Evolutionary conservation across 2,888 invertebrate genomes (phyloP).

Genomic region (Dysmachus trigonus): DNA sequence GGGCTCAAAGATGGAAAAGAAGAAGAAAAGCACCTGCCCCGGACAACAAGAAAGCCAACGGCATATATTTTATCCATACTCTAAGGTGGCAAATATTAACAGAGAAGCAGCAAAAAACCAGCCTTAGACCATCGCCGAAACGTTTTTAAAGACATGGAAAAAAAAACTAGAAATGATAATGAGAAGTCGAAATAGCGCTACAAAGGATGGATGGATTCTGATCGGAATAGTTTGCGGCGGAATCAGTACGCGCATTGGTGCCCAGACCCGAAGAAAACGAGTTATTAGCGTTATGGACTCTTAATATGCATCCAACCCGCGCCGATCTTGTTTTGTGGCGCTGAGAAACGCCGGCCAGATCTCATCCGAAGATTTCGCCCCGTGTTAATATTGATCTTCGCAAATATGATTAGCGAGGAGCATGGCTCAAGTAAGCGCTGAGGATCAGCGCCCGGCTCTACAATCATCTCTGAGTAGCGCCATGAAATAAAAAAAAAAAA

Average conservation of each 20-base stretch:
- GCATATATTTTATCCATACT: background rate
- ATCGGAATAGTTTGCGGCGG: background rate
- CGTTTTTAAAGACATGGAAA: background rate
- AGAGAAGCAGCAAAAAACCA: background rate
- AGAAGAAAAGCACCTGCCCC: background rate
- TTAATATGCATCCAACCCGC: background rate
- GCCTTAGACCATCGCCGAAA: background rate
- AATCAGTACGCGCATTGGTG: background rate
- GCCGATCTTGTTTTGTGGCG: background rate
- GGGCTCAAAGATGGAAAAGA: background rate
- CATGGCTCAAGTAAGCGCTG: background rate
- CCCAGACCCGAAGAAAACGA: background rate
- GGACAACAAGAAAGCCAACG: slow-evolving; percentile 17
- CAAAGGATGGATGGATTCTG: background rate
- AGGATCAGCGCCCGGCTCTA: background rate
- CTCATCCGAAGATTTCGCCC: background rate
- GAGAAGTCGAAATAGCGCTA: slow-evolving; percentile 13
- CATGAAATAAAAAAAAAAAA: background rate
- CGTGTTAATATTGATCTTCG: slow-evolving; percentile 29
- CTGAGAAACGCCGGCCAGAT: slow-evolving; percentile 1
- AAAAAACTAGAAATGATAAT: background rate
- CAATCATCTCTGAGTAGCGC: background rate
- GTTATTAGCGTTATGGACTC: slow-evolving; percentile 22
- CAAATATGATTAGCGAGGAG: slow-evolving; percentile 12
- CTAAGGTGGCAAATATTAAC: slow-evolving; percentile 17